Evolutionary conservation across 2,797 vertebrate genomes (phyloP).

Genomic region (Echeneis naucrates): DNA sequence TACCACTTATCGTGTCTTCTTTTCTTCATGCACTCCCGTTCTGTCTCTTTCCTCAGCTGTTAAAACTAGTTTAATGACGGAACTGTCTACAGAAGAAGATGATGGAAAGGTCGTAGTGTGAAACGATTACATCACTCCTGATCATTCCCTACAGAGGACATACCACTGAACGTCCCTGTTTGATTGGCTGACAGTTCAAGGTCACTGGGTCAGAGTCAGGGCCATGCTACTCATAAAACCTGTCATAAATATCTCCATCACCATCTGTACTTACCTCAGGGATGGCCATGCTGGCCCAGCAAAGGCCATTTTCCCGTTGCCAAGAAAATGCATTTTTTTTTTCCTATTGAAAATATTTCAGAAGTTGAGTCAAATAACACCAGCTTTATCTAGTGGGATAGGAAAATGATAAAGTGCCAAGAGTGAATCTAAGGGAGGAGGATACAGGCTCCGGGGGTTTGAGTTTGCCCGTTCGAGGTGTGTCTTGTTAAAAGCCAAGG

Average conservation of each 20-base stretch:
- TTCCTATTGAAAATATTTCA: conserved; percentile 69
- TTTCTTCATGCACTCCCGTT: conserved; percentile 4
- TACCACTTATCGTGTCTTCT: conserved; percentile 41
- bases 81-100: conserved; percentile 38
- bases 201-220: conserved; percentile 79
- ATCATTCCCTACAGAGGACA: conserved; percentile 80
- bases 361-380: conserved; percentile 74
- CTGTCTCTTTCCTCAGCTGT: conserved; percentile 21
- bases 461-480: conserved; percentile 77
- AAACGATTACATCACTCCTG: conserved; percentile 80
- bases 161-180: conserved; percentile 72
- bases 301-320: conserved; percentile 60
- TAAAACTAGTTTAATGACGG: conserved; percentile 33
- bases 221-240: conserved; percentile 78
- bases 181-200: conserved; percentile 83
- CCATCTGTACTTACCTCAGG: conserved; percentile 74
- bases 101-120: conserved; percentile 63
- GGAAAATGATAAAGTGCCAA: conserved; percentile 77
- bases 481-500: conserved; percentile 77
- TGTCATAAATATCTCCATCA: conserved; percentile 81
- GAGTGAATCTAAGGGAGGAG: conserved; percentile 72
- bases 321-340: conserved; percentile 57
- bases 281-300: conserved; percentile 55
- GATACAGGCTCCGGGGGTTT: conserved; percentile 68
- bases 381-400: conserved; percentile 75